Evolutionary conservation across 1,140 invertebrate species (phyloP).

Genomic region (Zophobas atratus): DNA sequence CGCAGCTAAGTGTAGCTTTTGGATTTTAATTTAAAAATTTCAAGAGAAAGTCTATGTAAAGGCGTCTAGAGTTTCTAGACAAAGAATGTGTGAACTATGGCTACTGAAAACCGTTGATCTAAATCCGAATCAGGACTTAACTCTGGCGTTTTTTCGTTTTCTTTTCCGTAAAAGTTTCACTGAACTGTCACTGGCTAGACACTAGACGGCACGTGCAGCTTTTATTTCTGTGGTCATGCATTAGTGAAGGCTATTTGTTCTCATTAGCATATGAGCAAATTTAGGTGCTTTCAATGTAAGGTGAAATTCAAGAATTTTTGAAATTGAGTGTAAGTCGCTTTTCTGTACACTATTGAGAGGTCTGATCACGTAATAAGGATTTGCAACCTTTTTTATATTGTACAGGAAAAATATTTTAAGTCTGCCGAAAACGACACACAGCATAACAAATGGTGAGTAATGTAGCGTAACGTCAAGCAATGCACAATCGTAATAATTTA

Average conservation of each 20-base stretch:
- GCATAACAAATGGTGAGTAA: no score
- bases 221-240: conserved; percentile 6
- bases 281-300: no score
- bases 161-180: conserved; percentile 30
- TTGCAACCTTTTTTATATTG: no score
- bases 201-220: conserved; percentile 21
- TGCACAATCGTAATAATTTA: no score
- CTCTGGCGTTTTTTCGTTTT: conserved; percentile 17
- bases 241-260: background rate
- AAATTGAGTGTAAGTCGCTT: no score
- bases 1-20: background rate
- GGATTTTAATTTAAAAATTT: conserved; percentile 26
- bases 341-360: no score
- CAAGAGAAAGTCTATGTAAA: conserved; percentile 28
- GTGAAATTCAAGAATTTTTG: no score
- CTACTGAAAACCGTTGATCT: conserved; percentile 32
- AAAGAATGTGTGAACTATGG: conserved; percentile 26
- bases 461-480: no score
- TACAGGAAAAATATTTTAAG: no score
- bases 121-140: conserved; percentile 33
- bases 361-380: no score
- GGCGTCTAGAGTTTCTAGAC: conserved; percentile 13
- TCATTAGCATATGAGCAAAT: no score
- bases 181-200: background rate
- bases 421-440: no score